These are phyloP conservation scores for Lophotis ruficrista DNA, from an alignment of 2,113 vertebrate species.

Conservation along the genomic window DNA sequence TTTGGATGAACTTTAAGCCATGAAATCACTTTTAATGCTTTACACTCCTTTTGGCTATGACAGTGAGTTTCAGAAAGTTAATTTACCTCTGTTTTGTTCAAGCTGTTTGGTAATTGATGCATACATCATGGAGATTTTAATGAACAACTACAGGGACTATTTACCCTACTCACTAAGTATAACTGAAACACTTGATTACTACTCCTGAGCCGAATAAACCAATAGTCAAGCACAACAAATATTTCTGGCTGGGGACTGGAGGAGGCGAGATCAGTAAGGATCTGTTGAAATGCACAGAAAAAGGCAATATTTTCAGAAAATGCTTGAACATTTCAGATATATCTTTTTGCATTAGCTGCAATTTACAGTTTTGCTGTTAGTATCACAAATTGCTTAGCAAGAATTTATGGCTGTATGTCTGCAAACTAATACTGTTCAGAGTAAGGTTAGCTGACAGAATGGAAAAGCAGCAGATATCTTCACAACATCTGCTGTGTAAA, in stretches of 20 bases:
- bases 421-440: not conserved
- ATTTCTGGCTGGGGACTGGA: not conserved
- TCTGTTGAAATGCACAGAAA: conserved; percentile 19
- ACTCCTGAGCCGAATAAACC: conserved; percentile 55
- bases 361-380: conserved; percentile 53
- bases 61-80: conserved; percentile 73
- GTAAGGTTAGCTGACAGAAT: conserved; percentile 38
- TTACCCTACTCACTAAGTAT: conserved; percentile 76
- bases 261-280: not conserved
- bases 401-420: conserved; percentile 19
- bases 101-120: conserved; percentile 81
- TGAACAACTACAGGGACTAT: conserved; percentile 77
- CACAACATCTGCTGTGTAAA: conserved; percentile 65
- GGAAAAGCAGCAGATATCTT: conserved; percentile 63
- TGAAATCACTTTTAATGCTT: conserved; percentile 74
- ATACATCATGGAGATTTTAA: conserved; percentile 77
- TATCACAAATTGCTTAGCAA: not conserved
- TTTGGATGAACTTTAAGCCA: conserved; percentile 81
- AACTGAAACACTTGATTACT: conserved; percentile 72
- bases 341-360: conserved; percentile 55
- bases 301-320: conserved; percentile 54
- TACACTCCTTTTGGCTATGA: conserved; percentile 76
- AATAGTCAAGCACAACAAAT: conserved; percentile 20
- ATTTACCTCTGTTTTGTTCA: conserved; percentile 81
- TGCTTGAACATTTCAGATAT: not conserved